Conservation (phyloP, 2,113 vertebrate genomes). For the Vulpes lagopus region DNA sequence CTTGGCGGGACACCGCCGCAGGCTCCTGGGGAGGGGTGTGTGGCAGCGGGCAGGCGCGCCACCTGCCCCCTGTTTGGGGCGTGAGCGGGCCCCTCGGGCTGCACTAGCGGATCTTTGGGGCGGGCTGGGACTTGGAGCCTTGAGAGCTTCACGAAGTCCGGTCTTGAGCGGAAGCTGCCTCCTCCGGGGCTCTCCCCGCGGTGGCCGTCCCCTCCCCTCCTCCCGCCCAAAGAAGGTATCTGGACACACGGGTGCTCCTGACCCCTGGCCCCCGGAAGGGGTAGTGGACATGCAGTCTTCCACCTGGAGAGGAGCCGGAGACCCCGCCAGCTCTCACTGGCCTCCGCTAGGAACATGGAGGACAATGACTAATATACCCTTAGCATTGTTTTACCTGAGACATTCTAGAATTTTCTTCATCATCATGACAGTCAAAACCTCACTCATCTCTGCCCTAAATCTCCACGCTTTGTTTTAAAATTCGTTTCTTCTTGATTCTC, state of each 20-base stretch:
- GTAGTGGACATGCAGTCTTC: slow-evolving; percentile 24
- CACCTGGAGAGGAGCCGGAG: background rate
- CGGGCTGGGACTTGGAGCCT: background rate
- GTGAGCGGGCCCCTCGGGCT: background rate
- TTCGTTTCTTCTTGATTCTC: background rate
- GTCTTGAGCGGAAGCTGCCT: background rate
- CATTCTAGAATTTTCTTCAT: slow-evolving; percentile 49
- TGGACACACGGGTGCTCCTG: background rate
- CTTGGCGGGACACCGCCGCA: background rate
- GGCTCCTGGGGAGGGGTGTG: background rate
- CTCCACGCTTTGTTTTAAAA: slow-evolving; percentile 15
- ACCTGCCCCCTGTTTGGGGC: background rate
- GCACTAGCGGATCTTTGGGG: slow-evolving; percentile 46
- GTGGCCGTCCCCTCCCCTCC: slow-evolving; percentile 43
- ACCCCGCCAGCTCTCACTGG: background rate
- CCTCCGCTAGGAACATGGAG: slow-evolving; percentile 24
- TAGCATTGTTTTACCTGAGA: background rate
- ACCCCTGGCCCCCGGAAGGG: slow-evolving; percentile 7
- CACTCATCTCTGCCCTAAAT: background rate
- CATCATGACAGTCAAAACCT: slow-evolving; percentile 12
- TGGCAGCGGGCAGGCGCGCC: background rate
- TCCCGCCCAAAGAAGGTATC: background rate
- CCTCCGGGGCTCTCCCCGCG: background rate
- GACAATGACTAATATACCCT: background rate
- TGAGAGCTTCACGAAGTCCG: slow-evolving; percentile 40